Evolutionary conservation across 53 echinoderm and acorn worm genomes (phyloP), one percentile per base, ranked within the genome.

Genomic region (Stichopus horrens): DNA sequence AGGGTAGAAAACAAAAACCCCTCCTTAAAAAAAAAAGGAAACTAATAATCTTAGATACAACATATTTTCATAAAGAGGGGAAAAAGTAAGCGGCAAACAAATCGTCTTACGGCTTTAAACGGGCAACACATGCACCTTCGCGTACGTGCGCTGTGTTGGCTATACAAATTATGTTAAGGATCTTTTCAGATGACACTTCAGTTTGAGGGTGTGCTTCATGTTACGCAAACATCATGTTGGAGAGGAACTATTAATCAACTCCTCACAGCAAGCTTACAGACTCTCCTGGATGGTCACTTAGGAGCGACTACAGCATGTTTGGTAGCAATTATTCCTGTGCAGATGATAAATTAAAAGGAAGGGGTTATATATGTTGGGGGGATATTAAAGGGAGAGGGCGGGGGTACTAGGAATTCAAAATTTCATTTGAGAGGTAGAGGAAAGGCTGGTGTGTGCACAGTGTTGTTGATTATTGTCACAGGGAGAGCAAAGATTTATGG

Each of bases 201-300:
- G 57, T 71, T 58, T 81, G 81, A 81, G 11, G 81, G 56, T 81
- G 81, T 81, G 55, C 81, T 81, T 81, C 56, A 16, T 81, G 81
- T 81, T 81, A 21, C 21, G 57, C 81, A 81, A 81, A 81, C 58
- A 81, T 37, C 56, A 57, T 58, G 58, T 56, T 55, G 52, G 37
- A 79, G 79, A 53, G 81, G 81, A 55, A 56, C 13, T 21, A 79
- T 56, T 54, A 79, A 54, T 13, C 79, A 79, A 37, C 8, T 78
- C 78, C 16, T 71, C 71, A 71, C n/a, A 4, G 8, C n/a, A 18
- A 37, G 37, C 37, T 71, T 20, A 71, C 4, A 71, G 71, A 20
- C 18, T 71, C 71, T 18, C 16, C 19, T 71, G 19, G 19, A 18
- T 18, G 71, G 71, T 71, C n/a, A 71, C 19, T 16, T 20, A 71